Base-by-base conservation (phyloP, 1,140 invertebrate species). In the Pteromalus puparum region DNA sequence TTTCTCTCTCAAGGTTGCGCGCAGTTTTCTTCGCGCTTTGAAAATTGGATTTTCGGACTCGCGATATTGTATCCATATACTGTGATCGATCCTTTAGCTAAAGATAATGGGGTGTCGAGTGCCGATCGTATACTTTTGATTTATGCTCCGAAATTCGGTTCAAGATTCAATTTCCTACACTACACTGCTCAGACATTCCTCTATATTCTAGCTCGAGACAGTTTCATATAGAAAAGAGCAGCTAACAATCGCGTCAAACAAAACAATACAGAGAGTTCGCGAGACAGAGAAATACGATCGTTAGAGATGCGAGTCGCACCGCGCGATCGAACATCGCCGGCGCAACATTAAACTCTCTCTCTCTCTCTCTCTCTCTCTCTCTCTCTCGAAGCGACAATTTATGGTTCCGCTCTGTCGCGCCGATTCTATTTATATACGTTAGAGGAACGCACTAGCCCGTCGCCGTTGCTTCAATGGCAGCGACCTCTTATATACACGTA, bases 291-390 rank as follows among this genome's bases (percentile, higher is more conserved):
- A 68, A 81, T 42, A 46, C 70, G 80, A 81, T 81, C 46, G 80
- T 74, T 81, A 74, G 61, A 76, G 74, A 76, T 76, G 42, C 74
- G n/a, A 76, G 74, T 76, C 74, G 26, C 26, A 1, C 42, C n/a
- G n/a, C n/a, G n/a, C 26, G 67, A 81, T 81, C 70, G 70, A 81
- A 77, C 68, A 79, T 84, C 75, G 53, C 28, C n/a, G 42, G 48
- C 38, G 48, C 38, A 73, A 73, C 77, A 48, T 77, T 76, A 76
- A 83, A 83, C 80, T 68, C 75, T 34, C 30, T 34, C 30, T 34
- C 30, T 34, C 30, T 34, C 30, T 34, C 30, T 34, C 30, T 34
- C 30, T 34, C 30, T 34, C 30, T 34, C 30, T 34, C 30, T 34
- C 30, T 34, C 30, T 34, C 30, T 65, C 61, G 42, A 78, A 70